Percentiles rank a stretch among this genome's conserved stretches.
phyloP scores from a whole-genome alignment of 2,888 invertebrate genomes.

The Diplazon laetatorius region DNA sequence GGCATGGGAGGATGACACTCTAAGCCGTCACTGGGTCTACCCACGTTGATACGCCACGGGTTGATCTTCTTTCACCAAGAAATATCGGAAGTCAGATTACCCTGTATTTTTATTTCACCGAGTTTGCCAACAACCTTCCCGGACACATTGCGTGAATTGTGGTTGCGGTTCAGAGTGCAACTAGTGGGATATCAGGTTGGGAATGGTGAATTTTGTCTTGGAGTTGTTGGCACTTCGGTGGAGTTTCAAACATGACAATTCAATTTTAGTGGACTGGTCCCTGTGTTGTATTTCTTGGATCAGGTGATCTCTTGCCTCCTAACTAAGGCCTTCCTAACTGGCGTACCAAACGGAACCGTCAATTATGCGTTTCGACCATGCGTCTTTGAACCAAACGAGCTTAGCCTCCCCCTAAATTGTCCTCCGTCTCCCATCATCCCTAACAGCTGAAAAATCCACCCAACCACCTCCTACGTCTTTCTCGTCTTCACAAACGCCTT shows the following conservation, averaged over 20 bases:
- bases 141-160: no score
- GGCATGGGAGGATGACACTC: slow-evolving; percentile 48
- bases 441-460: slow-evolving; percentile 23
- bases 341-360: slow-evolving; percentile 40
- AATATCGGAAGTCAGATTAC: slow-evolving; percentile 36
- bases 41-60: slow-evolving; percentile 32
- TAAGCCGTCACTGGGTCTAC: slow-evolving; percentile 58
- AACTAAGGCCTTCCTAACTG: no score
- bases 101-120: no score
- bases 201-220: no score
- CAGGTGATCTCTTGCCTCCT: no score
- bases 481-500: slow-evolving; percentile 31
- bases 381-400: slow-evolving; percentile 73
- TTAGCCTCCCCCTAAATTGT: slow-evolving; percentile 59
- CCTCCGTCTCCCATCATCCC: slow-evolving; percentile 46
- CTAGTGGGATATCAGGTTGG: no score
- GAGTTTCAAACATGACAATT: no score
- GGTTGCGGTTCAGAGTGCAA: no score
- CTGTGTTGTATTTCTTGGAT: no score
- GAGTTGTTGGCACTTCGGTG: no score
- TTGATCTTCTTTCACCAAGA: slow-evolving; percentile 32
- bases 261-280: no score
- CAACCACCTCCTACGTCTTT: slow-evolving; percentile 17
- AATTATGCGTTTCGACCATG: slow-evolving; percentile 66
- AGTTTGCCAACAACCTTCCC: no score